Base-by-base conservation (phyloP, 1,140 invertebrate species). In the Calephelis virginiensis region DNA sequence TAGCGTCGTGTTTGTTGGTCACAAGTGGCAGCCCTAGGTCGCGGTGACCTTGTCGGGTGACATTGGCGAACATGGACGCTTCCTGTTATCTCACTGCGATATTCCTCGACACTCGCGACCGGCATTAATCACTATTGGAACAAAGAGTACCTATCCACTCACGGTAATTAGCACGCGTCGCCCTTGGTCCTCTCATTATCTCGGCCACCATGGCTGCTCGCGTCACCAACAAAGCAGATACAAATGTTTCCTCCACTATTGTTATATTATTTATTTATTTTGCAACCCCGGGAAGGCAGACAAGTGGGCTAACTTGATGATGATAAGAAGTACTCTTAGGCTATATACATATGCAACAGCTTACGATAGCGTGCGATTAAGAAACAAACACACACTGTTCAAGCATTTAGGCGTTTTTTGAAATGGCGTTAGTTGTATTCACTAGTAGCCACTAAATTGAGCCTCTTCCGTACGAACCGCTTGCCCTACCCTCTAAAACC, bases 131-230 rank as follows among this genome's bases (percentile, higher is more conserved):
- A 86, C 80, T 86, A 85, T 83, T 85, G 84, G 81, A 90, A 89
- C 86, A 90, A 90, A 90, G 88, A 90, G 82, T 89, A n/a, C n/a
- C n/a, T n/a, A 85, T 88, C 88, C 88, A 89, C 86, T 87, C 87
- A 84, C 85, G 82, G 82, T 85, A 87, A 85, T 90, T 89, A 90
- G 80, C 85, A 83, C 87, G 85, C 85, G 78, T 80, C 72, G 86
- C 56, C 86, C 87, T 90, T 87, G 83, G 72, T 69, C 75, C 67
- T 72, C 73, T 81, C 78, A 83, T 87, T 87, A 86, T 87, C 85
- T 79, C 80, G 71, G 62, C 74, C 70, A 69, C 83, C 82, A 86
- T 82, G 77, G 67, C 71, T 64, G 70, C 68, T 64, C 64, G 81
- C 86, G 82, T 89, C 53, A 56, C 14, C 17, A 37, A 56, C 14